phyloP scores from a whole-genome alignment of 2,888 invertebrate genomes.

The Synergus umbraculus region DNA sequence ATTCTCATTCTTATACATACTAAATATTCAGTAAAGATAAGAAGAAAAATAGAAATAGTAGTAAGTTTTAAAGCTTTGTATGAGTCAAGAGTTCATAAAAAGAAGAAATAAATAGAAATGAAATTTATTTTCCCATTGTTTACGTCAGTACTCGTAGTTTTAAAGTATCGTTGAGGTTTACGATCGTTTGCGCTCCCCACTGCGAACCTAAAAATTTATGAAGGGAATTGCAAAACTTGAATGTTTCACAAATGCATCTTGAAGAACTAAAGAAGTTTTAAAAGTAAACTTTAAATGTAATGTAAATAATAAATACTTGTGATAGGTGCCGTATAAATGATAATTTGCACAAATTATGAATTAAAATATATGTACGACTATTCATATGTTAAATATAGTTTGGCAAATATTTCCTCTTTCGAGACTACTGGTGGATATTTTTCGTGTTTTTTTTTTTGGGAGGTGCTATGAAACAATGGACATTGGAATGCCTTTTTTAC shows the following conservation, averaged over 20 bases:
- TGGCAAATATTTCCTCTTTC: background rate
- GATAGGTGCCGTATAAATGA: background rate
- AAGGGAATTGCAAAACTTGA: background rate
- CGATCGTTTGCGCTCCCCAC: background rate
- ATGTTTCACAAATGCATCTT: background rate
- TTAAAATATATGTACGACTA: background rate
- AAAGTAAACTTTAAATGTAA: background rate
- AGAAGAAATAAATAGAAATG: background rate
- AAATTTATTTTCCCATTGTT: background rate
- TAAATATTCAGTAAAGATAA: background rate
- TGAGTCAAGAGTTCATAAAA: background rate
- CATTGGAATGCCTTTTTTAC: conserved; percentile 46
- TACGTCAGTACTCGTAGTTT: background rate
- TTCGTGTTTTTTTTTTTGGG: background rate
- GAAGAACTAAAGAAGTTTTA: background rate
- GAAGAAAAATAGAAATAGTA: background rate
- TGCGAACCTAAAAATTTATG: background rate
- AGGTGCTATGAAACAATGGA: no score
- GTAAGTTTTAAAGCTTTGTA: background rate
- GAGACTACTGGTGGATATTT: background rate
- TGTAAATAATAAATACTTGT: background rate
- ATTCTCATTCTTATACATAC: no score
- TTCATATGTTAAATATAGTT: background rate
- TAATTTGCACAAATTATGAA: background rate
- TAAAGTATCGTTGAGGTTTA: background rate